Base-by-base conservation (phyloP, 2,797 vertebrate species). In the Poeciliopsis turneri region DNA sequence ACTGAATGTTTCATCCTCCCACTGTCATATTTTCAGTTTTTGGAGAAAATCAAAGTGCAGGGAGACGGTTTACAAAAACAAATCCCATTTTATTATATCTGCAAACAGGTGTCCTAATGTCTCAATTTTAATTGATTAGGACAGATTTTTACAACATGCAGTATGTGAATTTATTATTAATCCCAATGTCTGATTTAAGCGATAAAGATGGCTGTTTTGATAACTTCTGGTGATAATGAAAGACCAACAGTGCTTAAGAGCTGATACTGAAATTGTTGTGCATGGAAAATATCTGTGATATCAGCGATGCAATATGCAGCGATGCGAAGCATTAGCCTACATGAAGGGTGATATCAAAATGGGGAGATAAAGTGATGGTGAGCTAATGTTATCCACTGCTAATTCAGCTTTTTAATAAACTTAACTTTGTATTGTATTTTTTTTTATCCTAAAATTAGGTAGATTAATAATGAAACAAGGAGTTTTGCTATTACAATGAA, bases 11-110 rank as follows among this genome's bases (percentile, higher is more conserved):
- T 43, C 18, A 69, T 69, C 39, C 66, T 69, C 66, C 66, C 66
- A 69, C 66, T 15, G 23, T 43, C 39, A 69, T n/a, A 43, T 69
- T 69, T 69, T 69, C 11, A 43, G 23, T 69, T 69, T 69, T 69
- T 69, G 66, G 15, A 69, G 39, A 43, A 68, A 43, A 69, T 69
- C 39, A 25, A 43, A 69, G 66, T 43, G 66, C 12, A 43, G 23
- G 39, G 39, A 15, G 5, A 69, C 39, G 43, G 66, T 43, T 43
- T 43, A 43, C 6, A 41, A 25, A 43, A 69, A 43, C 39, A 69
- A 69, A 69, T 69, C 66, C 13, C 18, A 68, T 41, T 39, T 68
- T 10, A 68, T 41, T 33, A 5, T 33, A 61, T 61, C 59, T 30
- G 28, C 6, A 61, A 61, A 68, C 18, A 25, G 33, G 2, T 25